Evolutionary conservation across 1,140 invertebrate genomes (phyloP), one percentile per base, ranked within the genome.

Genomic region (Globodera rostochiensis): DNA sequence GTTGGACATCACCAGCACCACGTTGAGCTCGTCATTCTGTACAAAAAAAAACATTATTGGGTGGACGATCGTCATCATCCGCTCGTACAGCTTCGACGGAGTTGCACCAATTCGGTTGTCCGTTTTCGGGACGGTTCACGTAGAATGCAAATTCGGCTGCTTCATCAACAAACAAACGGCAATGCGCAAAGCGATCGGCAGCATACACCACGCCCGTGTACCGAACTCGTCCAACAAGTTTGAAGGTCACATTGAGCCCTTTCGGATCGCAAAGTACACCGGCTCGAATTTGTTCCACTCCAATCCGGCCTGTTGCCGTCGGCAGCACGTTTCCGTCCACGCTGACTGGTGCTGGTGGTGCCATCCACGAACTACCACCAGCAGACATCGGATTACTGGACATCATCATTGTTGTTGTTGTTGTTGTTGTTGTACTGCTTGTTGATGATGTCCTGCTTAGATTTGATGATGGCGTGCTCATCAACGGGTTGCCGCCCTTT

Each of bases 201-300:
- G 85, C 85, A 73, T 87, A 87, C 7, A 86, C 71, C 15, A 78
- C 86, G 21, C 85, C 85, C 45, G 83, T 82, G 74, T 86, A 86
- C 19, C 53, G 80, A 53, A 66, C 76, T 25, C 50, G 15, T 15
- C 75, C 60, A 3, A 67, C 67, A 36, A 86, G 73, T 47, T 69
- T 57, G 64, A 85, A 85, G 13, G 84, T 86, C 13, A 85, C 84
- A 76, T 85, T 85, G 13, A 84, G 71, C 21, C 84, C 84, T 36
- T 81, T 21, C 45, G 73, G 21, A 21, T 85, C 67, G 75, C 84
- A 85, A 66, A 85, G 66, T 9, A 79, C 84, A 15, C 21, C 66
- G 25, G 83, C 74, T 36, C 80, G n/a, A 45, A 85, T 64, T 64
- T 84, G 80, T 49, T 78, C 50, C 13, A 11, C 49, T n/a, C 49